Evolutionary conservation across 1,140 invertebrate species (phyloP), one percentile per base, ranked within the genome.

Genomic region (Capitella teleta): DNA sequence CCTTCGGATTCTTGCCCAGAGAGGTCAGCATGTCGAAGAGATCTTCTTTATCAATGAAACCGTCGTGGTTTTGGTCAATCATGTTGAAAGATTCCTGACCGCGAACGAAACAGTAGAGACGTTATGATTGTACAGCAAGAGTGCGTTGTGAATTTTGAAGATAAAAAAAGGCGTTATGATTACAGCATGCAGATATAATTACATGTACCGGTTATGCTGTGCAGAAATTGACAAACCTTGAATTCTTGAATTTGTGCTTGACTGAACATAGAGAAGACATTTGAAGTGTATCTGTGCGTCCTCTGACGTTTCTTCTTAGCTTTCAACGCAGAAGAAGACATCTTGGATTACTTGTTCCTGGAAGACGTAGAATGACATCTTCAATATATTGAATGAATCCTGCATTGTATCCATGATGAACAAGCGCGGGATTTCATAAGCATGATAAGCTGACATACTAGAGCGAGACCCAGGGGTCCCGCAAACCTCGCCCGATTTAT

Each of bases 41-140:
- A 72, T 99, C 95, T 73, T 95, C 91, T 67, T 97, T 98, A 66
- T 97, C 92, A 42, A 99, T 88, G 70, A 98, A 96, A 2, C 95
- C 95, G 74, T 98, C 94, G 16, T 65, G 55, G 56, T 73, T 72
- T 49, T 98, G 94, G 72, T 99, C 95, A 67, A 99, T 98, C 88
- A 98, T 97, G 62, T 98, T 98, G 69, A 99, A 99, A 14, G 95
- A 95, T 75, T 97, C 93, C 73, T 97, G 93, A 62, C 92, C 92
- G 32, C 24, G 25, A 12, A 16, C 38, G 10, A 40, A 21, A 24
- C 2, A 16, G 10, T 24, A 45, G 12, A n/a, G 10, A 19, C 40
- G 19, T 21, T 19, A 19, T 14, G 40, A 42, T 42, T 42, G 40
- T 34, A 16, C 32, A 34, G 16, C 10, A 34, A n/a, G n/a, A n/a